Percentiles rank a stretch among this genome's conserved stretches.
Evolutionary conservation across 2,113 vertebrate species (phyloP).

Genomic region (Electrona antarctica): DNA sequence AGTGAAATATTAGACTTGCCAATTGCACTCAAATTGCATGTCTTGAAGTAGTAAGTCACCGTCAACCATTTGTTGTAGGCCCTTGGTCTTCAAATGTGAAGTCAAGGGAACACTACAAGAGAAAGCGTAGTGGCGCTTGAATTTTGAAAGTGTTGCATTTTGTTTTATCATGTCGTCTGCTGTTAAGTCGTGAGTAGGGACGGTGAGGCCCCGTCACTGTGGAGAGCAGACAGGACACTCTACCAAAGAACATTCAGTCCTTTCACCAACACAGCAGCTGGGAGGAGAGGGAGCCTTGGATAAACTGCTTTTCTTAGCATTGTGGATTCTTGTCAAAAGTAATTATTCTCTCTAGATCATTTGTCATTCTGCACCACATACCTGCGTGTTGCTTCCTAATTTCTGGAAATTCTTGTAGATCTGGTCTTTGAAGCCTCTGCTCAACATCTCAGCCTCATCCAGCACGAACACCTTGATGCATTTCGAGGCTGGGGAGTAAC

Average conservation of each 20-base stretch:
- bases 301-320: too few relatives aligned
- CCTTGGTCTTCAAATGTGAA: too few relatives aligned
- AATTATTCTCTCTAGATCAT: not conserved
- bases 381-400: slow-evolving; percentile 84
- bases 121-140: too few relatives aligned
- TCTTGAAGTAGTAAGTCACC: too few relatives aligned
- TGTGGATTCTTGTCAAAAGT: too few relatives aligned
- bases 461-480: slow-evolving; percentile 84
- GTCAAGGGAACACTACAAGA: too few relatives aligned
- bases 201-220: slow-evolving; percentile 56
- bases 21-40: too few relatives aligned
- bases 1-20: too few relatives aligned
- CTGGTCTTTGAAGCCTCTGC: slow-evolving; percentile 86
- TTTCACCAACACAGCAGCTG: slow-evolving; percentile 63
- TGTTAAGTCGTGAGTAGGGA: slow-evolving; percentile 65
- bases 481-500: slow-evolving; percentile 75
- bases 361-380: slow-evolving; percentile 49
- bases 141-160: too few relatives aligned
- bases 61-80: too few relatives aligned
- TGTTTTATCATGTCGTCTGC: slow-evolving; percentile 50
- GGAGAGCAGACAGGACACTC: slow-evolving; percentile 66
- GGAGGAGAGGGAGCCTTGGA: slow-evolving; percentile 77
- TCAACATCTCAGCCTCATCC: slow-evolving; percentile 86
- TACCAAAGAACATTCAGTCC: slow-evolving; percentile 76
- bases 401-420: slow-evolving; percentile 65